These are phyloP conservation scores for Panthera leo DNA, from an alignment of 2,113 vertebrate species.

Conservation along the genomic window DNA sequence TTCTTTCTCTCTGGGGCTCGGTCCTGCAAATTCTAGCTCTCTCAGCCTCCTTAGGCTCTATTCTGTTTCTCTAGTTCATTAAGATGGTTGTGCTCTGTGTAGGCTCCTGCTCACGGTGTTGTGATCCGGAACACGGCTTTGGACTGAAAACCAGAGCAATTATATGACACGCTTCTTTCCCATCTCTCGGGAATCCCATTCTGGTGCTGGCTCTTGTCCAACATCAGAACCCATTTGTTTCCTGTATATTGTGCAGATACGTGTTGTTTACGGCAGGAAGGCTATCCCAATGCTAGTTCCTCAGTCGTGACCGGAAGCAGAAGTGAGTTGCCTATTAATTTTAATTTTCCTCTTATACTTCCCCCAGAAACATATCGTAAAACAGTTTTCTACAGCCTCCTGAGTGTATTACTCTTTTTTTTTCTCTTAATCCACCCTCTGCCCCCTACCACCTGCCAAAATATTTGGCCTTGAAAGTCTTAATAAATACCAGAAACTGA, in stretches of 20 bases:
- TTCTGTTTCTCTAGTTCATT: not conserved
- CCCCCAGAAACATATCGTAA: constrained; percentile 39
- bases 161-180: not conserved
- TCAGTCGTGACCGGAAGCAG: not conserved
- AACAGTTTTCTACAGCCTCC: constrained; percentile 37
- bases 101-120: not conserved
- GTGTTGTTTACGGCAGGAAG: not conserved
- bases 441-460: constrained; percentile 70
- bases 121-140: not conserved
- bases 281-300: not conserved
- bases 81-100: not conserved
- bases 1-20: not conserved
- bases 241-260: not conserved
- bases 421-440: constrained; percentile 44
- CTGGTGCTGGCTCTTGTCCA: not conserved
- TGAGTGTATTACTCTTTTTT: not conserved
- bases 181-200: not conserved
- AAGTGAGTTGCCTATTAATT: constrained; percentile 20
- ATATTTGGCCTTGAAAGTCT: constrained; percentile 70
- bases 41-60: not conserved
- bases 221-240: not conserved
- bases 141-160: not conserved
- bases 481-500: constrained; percentile 67
- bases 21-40: not conserved
- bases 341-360: constrained; percentile 38